Percentiles rank a stretch among this genome's conserved stretches.
These are phyloP conservation scores for Eretmocerus hayati DNA, from an alignment of 2,888 invertebrate species.

Conservation along the genomic window DNA sequence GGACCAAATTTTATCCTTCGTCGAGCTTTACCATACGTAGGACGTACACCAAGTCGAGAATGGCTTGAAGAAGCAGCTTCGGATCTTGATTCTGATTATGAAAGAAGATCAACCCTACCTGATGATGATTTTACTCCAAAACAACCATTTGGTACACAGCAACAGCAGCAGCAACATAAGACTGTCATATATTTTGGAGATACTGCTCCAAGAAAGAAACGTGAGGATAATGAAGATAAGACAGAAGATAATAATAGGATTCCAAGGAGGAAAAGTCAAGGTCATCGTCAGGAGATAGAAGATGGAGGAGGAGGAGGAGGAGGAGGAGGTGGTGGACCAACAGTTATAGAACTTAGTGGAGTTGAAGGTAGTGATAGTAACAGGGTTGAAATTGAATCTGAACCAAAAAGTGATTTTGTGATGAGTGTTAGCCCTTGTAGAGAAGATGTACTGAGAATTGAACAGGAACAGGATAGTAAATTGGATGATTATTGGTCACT, in stretches of 20 bases:
- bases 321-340: constrained; percentile 20
- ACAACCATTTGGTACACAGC: constrained; percentile 30
- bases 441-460: constrained; percentile 41
- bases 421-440: constrained; percentile 51
- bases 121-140: constrained; percentile 28
- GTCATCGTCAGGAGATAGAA: constrained; percentile 14
- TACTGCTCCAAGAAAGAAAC: constrained; percentile 48
- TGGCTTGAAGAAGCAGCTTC: constrained; percentile 37
- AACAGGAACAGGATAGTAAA: constrained; percentile 43
- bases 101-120: constrained; percentile 31
- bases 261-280: too few species aligned
- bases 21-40: constrained; percentile 38
- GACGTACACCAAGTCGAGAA: constrained; percentile 33
- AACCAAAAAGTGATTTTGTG: constrained; percentile 48
- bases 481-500: constrained; percentile 43
- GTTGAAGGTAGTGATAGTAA: too few species aligned
- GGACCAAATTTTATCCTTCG: constrained; percentile 46
- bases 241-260: too few species aligned
- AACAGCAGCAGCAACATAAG: constrained; percentile 50
- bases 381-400: too few species aligned
- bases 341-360: too few species aligned
- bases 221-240: constrained; percentile 21
- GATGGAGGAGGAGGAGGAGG: constrained; percentile 16
- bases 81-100: constrained; percentile 32
- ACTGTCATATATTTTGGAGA: constrained; percentile 71